Conservation (phyloP, 2,797 vertebrate genomes). For the Chaetophractus vellerosus region DNA sequence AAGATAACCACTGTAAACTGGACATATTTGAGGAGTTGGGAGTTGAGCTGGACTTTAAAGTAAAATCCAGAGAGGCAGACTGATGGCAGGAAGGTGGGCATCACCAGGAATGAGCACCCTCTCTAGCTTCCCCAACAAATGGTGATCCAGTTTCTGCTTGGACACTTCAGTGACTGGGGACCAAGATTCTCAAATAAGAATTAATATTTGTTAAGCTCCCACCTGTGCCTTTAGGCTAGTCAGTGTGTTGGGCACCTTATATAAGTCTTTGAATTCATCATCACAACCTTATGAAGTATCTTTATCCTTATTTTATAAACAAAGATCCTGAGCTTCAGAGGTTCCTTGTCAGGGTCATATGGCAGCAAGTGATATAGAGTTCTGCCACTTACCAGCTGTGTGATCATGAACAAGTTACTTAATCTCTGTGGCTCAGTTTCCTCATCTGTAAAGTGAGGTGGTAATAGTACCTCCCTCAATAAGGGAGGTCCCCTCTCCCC, state of each 20-base stretch:
- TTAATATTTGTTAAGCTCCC: neutral
- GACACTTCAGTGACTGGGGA: neutral
- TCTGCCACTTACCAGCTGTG: neutral
- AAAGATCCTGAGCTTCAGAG: conserved; percentile 14
- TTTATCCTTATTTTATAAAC: conserved; percentile 53
- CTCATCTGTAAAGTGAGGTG: conserved; percentile 36
- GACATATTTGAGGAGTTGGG: conserved; percentile 41
- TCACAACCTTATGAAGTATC: conserved; percentile 19
- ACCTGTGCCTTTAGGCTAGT: neutral
- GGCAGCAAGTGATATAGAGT: neutral
- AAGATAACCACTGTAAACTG: neutral
- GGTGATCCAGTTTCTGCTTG: conserved; percentile 14
- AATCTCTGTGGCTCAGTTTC: conserved; percentile 39
- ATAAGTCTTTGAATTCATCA: conserved; percentile 38
- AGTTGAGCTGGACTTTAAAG: conserved; percentile 61
- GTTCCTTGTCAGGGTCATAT: neutral
- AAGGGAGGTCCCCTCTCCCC: neutral
- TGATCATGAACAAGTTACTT: conserved; percentile 26
- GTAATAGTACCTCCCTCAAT: conserved; percentile 5
- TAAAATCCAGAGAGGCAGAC: conserved; percentile 54
- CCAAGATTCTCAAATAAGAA: conserved; percentile 23
- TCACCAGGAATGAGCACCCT: neutral
- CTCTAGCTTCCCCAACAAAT: neutral
- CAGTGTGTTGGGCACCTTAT: neutral
- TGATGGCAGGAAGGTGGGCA: neutral